Base-by-base conservation (phyloP, 2,888 invertebrate species). In the Terebella lapidaria region DNA sequence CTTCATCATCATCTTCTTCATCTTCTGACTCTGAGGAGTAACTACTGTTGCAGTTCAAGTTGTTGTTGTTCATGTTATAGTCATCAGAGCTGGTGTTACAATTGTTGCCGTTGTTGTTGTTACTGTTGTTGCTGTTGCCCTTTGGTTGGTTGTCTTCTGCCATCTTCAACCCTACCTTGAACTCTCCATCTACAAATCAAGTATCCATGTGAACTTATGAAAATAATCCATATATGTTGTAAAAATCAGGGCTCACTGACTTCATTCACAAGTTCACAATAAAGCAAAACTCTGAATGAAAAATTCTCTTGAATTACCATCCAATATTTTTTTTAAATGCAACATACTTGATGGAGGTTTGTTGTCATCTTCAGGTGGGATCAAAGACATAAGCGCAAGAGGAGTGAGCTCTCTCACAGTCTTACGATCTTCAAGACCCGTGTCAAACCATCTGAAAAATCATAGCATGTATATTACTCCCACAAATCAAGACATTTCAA, bases 351-450 rank as follows among this genome's bases (percentile, higher is more conserved):
- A 54, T 15, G 25, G 42, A 15, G 24, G 53, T 29, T 29, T 55
- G 55, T 58, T 54, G 4, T 10, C 58, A 5, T 20, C 29, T 25
- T 51, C 35, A 25, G 30, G 3, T 5, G n/a, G 55, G 29, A 35
- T 20, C 20, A 26, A 53, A 15, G 70, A 63, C 30, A 73, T 46
- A 30, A 64, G 59, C 22, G 70, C 67, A 20, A 72, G 29, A 53
- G 72, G 71, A 25, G 58, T 30, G 51, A 75, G 69, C 61, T 70
- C 68, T 63, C 69, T 59, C 5, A 57, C 57, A 29, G 73, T 62
- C 24, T 67, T 58, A 28, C 76, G 64, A 60, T 77, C 75, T 58
- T 73, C 72, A 69, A 72, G 73, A 2, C 75, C 76, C 3, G 73
- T 73, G 57, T 77, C 76, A 54, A 77, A 56, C 76, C 76, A 77